Conservation (phyloP, 2,797 vertebrate species). For the Lemur catta region DNA sequence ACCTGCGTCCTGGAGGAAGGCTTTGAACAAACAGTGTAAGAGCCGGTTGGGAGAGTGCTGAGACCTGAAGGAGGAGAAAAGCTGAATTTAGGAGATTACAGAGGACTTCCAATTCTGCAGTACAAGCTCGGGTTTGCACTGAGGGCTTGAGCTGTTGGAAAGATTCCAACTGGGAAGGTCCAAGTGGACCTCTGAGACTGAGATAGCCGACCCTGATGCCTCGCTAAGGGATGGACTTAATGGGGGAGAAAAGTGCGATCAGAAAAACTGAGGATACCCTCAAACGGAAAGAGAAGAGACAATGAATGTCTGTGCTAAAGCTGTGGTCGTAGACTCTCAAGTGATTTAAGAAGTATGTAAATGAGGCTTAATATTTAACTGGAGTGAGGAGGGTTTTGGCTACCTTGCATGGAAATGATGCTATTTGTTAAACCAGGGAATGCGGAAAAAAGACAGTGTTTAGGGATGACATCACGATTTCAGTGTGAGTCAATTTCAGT, state of each 20-base stretch:
- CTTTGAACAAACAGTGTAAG: not conserved
- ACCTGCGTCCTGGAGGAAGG: no score
- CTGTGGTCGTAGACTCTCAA: accelerated
- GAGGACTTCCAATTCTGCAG: accelerated
- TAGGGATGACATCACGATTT: accelerated
- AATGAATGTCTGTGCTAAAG: accelerated
- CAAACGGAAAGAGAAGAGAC: not conserved
- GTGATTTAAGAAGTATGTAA: accelerated
- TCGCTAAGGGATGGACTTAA: not conserved
- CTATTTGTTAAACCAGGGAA: not conserved
- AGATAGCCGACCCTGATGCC: accelerated
- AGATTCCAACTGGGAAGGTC: not conserved
- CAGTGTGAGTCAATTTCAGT: not conserved
- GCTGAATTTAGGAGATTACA: accelerated
- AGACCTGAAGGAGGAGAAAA: not conserved
- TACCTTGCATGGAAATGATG: not conserved
- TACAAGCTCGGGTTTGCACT: accelerated
- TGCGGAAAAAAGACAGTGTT: not conserved
- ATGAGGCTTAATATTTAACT: accelerated
- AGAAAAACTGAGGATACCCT: not conserved
- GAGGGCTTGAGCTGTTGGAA: not conserved
- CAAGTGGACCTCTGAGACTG: not conserved
- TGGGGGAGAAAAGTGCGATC: not conserved
- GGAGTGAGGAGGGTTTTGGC: not conserved
- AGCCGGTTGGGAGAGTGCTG: accelerated